These are phyloP conservation scores for Hypena proboscidalis DNA, from an alignment of 2,888 invertebrate species.

Conservation along the genomic window DNA sequence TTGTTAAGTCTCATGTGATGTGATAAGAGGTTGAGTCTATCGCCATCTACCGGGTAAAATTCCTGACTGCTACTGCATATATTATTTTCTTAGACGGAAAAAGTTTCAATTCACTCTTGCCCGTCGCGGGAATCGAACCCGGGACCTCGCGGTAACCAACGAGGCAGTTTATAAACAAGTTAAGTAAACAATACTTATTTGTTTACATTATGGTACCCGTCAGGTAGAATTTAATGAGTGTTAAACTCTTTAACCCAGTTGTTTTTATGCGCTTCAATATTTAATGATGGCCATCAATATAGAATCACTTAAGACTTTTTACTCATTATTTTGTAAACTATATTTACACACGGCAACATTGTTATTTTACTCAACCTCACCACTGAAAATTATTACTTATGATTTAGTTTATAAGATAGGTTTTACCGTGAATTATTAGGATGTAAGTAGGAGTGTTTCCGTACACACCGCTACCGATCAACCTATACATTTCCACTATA, in stretches of 20 bases:
- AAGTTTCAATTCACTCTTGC: too few species aligned
- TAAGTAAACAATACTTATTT: slow-evolving; percentile 17
- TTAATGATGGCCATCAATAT: slow-evolving; percentile 19
- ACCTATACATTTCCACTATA: too few species aligned
- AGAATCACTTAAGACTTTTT: slow-evolving; percentile 31
- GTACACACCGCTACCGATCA: too few species aligned
- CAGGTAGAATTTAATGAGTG: slow-evolving; percentile 11
- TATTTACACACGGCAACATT: slow-evolving; percentile 38
- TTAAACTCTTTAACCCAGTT: slow-evolving; percentile 22
- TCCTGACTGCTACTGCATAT: too few species aligned
- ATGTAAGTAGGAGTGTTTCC: slow-evolving; percentile 31
- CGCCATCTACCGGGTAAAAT: too few species aligned
- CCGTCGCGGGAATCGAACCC: too few species aligned
- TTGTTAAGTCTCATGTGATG: too few species aligned
- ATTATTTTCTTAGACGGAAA: too few species aligned
- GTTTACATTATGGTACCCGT: slow-evolving; percentile 12
- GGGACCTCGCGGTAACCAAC: too few species aligned
- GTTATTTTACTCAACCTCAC: slow-evolving; percentile 5
- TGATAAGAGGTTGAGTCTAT: too few species aligned
- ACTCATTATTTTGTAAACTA: slow-evolving; percentile 34
- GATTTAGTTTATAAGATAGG: rapidly evolving
- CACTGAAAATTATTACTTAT: slow-evolving; percentile 6
- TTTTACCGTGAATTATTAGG: not conserved
- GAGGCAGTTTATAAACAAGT: too few species aligned
- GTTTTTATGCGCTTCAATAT: slow-evolving; percentile 10